Conservation (phyloP, 2,113 vertebrate species). For the Hippocampus zosterae region DNA sequence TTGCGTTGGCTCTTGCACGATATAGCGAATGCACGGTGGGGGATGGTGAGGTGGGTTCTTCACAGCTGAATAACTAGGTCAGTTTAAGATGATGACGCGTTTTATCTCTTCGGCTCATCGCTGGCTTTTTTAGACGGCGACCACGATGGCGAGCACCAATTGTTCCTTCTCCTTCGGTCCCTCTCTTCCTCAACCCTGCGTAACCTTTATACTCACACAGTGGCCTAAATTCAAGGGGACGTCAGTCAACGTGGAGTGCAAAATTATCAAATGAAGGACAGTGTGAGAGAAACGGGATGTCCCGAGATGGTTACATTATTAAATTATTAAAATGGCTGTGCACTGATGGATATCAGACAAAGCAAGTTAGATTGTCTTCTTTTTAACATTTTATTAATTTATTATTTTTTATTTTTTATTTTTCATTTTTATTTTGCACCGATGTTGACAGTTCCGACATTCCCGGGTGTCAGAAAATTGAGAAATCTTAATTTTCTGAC, state of each 20-base stretch:
- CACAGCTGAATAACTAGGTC: slow-evolving; percentile 69
- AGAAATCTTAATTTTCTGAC: too few species aligned
- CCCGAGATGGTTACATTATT: background rate
- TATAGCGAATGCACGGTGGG: slow-evolving; percentile 10
- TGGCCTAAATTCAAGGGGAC: background rate
- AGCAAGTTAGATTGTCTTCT: too few species aligned
- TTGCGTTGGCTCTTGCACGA: slow-evolving; percentile 23
- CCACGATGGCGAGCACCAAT: slow-evolving; percentile 2
- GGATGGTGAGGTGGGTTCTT: slow-evolving; percentile 20
- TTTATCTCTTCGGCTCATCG: slow-evolving; percentile 50
- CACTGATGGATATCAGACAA: background rate
- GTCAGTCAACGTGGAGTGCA: background rate
- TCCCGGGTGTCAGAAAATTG: too few species aligned
- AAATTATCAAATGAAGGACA: background rate
- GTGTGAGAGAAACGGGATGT: background rate
- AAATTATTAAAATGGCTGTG: too few species aligned
- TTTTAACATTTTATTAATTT: too few species aligned
- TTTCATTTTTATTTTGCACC: too few species aligned
- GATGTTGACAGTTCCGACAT: too few species aligned
- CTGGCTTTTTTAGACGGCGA: slow-evolving; percentile 34
- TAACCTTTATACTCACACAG: background rate
- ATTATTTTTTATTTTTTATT: too few species aligned
- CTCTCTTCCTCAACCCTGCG: background rate
- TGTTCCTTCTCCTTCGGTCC: slow-evolving; percentile 1
- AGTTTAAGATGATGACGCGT: slow-evolving; percentile 55